These are phyloP conservation scores for Muscicapa striata DNA, from an alignment of 2,797 vertebrate genomes.

Conservation along the genomic window DNA sequence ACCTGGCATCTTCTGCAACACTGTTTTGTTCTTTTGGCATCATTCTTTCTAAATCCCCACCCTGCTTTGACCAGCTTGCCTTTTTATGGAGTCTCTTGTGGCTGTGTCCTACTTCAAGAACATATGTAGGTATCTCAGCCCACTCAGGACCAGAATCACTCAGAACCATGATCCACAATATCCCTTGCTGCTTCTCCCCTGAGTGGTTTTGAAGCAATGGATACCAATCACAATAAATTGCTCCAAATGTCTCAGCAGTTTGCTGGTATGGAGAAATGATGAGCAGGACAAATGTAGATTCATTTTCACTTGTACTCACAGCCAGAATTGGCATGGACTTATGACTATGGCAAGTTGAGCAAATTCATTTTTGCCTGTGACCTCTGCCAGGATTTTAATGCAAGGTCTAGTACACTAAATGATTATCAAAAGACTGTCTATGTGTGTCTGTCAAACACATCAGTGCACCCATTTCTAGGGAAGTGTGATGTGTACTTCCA, in stretches of 20 bases:
- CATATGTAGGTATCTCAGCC: neutral
- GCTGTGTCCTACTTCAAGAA: neutral
- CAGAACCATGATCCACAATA: neutral
- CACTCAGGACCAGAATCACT: neutral
- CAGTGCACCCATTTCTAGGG: neutral
- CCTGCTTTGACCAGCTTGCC: neutral
- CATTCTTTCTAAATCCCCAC: neutral
- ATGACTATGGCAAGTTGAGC: conserved; percentile 3
- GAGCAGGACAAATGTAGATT: conserved; percentile 15
- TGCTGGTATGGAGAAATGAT: conserved; percentile 37
- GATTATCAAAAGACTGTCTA: neutral
- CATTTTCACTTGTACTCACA: conserved; percentile 22
- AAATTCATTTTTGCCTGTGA: conserved; percentile 50
- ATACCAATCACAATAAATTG: conserved; percentile 19
- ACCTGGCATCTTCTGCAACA: neutral
- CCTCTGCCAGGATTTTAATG: conserved; percentile 49
- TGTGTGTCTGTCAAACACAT: fast-evolving
- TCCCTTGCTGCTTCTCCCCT: neutral
- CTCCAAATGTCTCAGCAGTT: conserved; percentile 19
- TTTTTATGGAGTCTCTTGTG: neutral
- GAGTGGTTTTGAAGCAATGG: neutral
- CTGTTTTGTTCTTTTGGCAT: neutral
- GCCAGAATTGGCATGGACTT: conserved; percentile 27
- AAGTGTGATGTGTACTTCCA: neutral
- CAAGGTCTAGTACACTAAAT: conserved; percentile 2